These are phyloP conservation scores for Mareca penelope DNA, from an alignment of 2,797 vertebrate species.

Conservation along the genomic window DNA sequence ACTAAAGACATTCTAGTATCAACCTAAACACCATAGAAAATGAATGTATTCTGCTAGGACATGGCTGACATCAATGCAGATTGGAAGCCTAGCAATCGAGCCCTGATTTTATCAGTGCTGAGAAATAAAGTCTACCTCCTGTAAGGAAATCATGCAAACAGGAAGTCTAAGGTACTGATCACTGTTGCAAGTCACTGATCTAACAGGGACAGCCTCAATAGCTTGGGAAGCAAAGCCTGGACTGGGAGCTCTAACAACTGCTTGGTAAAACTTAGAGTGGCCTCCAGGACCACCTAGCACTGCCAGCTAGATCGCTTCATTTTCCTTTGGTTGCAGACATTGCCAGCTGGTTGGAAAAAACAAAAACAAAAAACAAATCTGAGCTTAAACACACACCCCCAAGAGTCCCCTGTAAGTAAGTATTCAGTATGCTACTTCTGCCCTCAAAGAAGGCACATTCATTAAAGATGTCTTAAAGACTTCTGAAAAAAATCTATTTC, in stretches of 20 bases:
- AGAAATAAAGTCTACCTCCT: conserved; percentile 20
- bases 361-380: neutral
- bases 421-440: neutral
- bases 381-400: neutral
- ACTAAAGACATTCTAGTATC: neutral
- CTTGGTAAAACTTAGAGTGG: neutral
- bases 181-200: conserved; percentile 55
- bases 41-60: neutral
- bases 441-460: neutral
- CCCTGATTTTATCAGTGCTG: conserved; percentile 21
- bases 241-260: neutral
- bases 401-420: neutral
- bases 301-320: neutral
- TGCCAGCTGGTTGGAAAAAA: neutral
- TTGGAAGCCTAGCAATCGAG: neutral
- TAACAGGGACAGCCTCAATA: neutral
- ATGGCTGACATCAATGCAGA: neutral
- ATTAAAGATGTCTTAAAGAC: neutral
- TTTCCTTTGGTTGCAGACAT: neutral
- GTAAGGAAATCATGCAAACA: conserved; percentile 7
- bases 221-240: neutral
- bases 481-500: neutral
- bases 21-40: neutral
- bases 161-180: conserved; percentile 19
- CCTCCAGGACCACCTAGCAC: neutral